Evolutionary conservation across 2,888 invertebrate genomes (phyloP), one percentile per base, ranked within the genome.

Genomic region (Acleris holmiana): DNA sequence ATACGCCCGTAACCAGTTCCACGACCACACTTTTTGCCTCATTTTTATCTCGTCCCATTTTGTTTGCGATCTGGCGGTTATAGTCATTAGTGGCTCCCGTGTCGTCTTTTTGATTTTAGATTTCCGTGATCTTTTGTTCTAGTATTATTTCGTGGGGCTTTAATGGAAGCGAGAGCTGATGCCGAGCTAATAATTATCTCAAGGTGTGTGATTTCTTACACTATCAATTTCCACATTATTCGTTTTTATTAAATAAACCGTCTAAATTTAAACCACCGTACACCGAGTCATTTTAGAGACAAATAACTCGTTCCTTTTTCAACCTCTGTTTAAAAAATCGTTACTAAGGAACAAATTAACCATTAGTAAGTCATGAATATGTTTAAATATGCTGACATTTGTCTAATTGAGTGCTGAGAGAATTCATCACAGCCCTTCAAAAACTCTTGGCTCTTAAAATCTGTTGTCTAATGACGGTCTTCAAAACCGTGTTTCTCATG

Each of bases 1-100:
- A 83, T 78, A 77, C 79, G 70, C 67, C 74, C 72, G 69, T 73
- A 88, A 86, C 89, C 82, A 73, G 86, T 87, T 88, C 72, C 66
- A 73, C 76, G 74, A 71, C 76, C 72, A 67, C 71, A 75, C 75
- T 84, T 88, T 87, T 89, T 86, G 82, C 82, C 75, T 70, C 78
- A 73, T 71, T 79, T 82, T 82, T 81, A 82, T 81, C 79, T 78
- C 73, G 71, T 78, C 74, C 71, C 81, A 83, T 86, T 64, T 83
- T 84, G 82, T 83, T 84, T 83, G 83, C 80, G 73, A 82, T 83
- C 80, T 74, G 71, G 71, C 70, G 72, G 76, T 74, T 81, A 74
- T 76, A 75, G 75, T 77, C 79, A 83, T 86, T 85, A 60, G 60
- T 54, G 35, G 65, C 54, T 55, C 35, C 54, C 55, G 49, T 23